Conservation (phyloP, 2,797 vertebrate species). For the Brachymystax lenok region DNA sequence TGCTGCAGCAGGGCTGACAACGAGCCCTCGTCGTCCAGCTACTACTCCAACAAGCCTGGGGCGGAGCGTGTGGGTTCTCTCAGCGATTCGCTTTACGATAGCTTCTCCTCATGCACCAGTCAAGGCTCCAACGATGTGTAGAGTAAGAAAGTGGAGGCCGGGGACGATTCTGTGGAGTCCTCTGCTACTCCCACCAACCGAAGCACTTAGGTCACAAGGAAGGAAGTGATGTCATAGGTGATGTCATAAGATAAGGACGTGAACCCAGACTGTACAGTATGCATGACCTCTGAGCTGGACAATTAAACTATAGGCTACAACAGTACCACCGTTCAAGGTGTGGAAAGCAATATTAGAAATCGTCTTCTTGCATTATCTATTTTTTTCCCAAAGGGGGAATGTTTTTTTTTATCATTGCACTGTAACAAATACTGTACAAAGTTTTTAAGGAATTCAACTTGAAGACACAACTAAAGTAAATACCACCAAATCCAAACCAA, state of each 20-base stretch:
- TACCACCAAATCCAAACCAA: conserved; percentile 39
- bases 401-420: conserved; percentile 78
- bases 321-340: conserved; percentile 36
- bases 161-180: background rate
- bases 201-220: conserved; percentile 12
- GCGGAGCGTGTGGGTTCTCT: conserved; percentile 79
- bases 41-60: conserved; percentile 66
- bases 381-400: conserved; percentile 27
- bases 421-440: conserved; percentile 83
- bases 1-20: conserved; percentile 46
- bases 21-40: conserved; percentile 66
- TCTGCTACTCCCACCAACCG: background rate
- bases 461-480: conserved; percentile 54
- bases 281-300: background rate
- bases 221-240: conserved; percentile 1
- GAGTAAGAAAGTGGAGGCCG: conserved; percentile 17
- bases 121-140: conserved; percentile 83
- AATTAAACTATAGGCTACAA: background rate
- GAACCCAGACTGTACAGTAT: background rate
- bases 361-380: conserved; percentile 34
- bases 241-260: background rate
- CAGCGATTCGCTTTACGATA: conserved; percentile 89
- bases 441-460: conserved; percentile 79
- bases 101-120: conserved; percentile 88
- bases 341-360: conserved; percentile 41